Evolutionary conservation across 2,797 vertebrate genomes (phyloP), one percentile per base, ranked within the genome.

Genomic region (Phylloscopus collybita): DNA sequence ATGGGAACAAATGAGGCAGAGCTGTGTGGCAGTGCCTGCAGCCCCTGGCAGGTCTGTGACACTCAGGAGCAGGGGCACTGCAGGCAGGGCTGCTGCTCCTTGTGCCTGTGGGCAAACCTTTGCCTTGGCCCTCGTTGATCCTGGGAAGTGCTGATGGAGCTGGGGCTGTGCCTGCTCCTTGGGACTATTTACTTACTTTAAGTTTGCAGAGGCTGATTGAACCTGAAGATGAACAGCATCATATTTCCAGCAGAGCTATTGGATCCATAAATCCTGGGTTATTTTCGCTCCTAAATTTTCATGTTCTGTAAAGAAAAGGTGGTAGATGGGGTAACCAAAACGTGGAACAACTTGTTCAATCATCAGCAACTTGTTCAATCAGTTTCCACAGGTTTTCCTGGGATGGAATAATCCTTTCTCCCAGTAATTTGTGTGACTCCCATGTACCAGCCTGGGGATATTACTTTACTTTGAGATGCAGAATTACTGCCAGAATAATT

Each of bases 201-300:
- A 42, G n/a, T 81, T 80, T 82, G 80, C 78, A 87, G 71, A 57
- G 79, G 34, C 72, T 62, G 81, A 92, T 65, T 74, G 92, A 88
- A 61, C 83, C 57, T 61, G 38, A 79, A 85, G 80, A 82, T 59
- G 51, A 84, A 69, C 60, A 71, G 42, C 1, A 0, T 15, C n/a
- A 2, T 80, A 29, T 89, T 89, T 90, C 88, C 75, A 93, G 56
- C 4, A 27, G 32, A 25, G 32, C 32, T 36, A 40, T 38, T 73
- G 61, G 66, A 76, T 69, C 79, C 32, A 62, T 89, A 76, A 80
- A 73, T 74, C 54, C 64, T 53, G 3, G 1, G 27, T 62, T 88
- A 2, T 5, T 83, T 53, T 45, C 15, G 27, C 53, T 57, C 45
- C 73, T n/a, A n/a, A 45, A 60, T 88, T 76, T 73, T 76, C 32